Base-by-base conservation (phyloP, 1,140 invertebrate genomes). In the Belonocnema kinseyi region DNA sequence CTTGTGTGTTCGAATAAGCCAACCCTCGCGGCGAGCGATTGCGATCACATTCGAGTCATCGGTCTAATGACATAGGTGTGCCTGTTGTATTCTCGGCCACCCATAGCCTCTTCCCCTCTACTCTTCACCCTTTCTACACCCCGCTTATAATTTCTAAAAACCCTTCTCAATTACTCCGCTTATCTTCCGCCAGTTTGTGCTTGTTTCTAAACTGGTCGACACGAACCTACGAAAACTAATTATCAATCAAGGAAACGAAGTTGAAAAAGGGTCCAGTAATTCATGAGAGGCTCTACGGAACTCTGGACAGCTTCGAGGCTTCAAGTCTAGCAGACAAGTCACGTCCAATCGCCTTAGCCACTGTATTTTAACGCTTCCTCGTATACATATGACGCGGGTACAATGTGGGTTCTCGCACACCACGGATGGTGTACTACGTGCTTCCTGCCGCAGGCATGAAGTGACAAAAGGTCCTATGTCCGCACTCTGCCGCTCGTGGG, bases 361-460 rank as follows among this genome's bases (percentile, higher is more conserved):
- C 80, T 84, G 85, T 86, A 87, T 89, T 88, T 87, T 89, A 84
- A 86, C 85, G 84, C 86, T 83, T 82, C 73, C 79, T 58, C 79
- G 76, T 82, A 76, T 82, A 86, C 85, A 80, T 85, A 87, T 87
- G 84, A 88, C 86, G 85, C 81, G 82, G 82, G 80, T 88, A 88
- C 87, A 85, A 87, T 88, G 86, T 85, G 85, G 87, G 85, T 84
- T 86, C 85, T 82, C 81, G 87, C 80, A 83, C 82, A 82, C 79
- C 82, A 82, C 83, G 82, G 81, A 87, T 83, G 84, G 88, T 90
- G 89, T 91, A 88, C 89, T 90, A 91, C 89, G 90, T 90, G 90
- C 88, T 91, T 91, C 90, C 89, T 91, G 90, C 88, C 88, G 88
- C 86, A 87, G 86, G 88, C 88, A 81, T 85, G 82, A 86, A 85